Evolutionary conservation across 1,140 invertebrate species (phyloP).

Genomic region (Stegodyphus mimosarum): DNA sequence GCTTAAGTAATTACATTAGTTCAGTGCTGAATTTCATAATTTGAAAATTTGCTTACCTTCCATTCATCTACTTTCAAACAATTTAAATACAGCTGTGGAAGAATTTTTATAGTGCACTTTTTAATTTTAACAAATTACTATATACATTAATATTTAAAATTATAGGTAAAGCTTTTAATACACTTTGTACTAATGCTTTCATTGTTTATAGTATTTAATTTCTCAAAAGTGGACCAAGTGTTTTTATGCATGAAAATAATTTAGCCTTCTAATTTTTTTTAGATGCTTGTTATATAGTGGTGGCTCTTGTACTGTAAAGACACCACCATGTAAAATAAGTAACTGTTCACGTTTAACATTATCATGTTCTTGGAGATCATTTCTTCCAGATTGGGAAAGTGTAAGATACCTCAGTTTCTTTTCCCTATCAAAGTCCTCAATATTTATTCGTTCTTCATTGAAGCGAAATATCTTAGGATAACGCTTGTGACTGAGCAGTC

Average conservation of each 20-base stretch:
- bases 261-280: slow-evolving; percentile 34
- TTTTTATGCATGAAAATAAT: not conserved
- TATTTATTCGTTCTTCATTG: slow-evolving; percentile 62
- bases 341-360: slow-evolving; percentile 59
- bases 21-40: too few species aligned
- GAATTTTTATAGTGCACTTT: too few species aligned
- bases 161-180: too few species aligned
- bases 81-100: too few species aligned
- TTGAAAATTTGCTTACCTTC: too few species aligned
- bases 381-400: slow-evolving; percentile 13
- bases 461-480: slow-evolving; percentile 63
- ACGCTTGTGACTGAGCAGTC: slow-evolving; percentile 59
- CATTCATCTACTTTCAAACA: too few species aligned
- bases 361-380: slow-evolving; percentile 57
- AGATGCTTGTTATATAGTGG: slow-evolving; percentile 30
- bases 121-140: too few species aligned
- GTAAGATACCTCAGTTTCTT: slow-evolving; percentile 54
- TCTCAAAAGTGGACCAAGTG: not conserved
- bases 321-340: slow-evolving; percentile 62
- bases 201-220: too few species aligned
- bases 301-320: slow-evolving; percentile 58
- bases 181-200: too few species aligned
- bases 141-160: too few species aligned
- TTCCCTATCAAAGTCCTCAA: slow-evolving; percentile 61
- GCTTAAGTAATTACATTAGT: too few species aligned